Base-by-base conservation (phyloP, 30 jellyfish, hydroid and myxozoan species). In the Chrysaora quinquecirrha region DNA sequence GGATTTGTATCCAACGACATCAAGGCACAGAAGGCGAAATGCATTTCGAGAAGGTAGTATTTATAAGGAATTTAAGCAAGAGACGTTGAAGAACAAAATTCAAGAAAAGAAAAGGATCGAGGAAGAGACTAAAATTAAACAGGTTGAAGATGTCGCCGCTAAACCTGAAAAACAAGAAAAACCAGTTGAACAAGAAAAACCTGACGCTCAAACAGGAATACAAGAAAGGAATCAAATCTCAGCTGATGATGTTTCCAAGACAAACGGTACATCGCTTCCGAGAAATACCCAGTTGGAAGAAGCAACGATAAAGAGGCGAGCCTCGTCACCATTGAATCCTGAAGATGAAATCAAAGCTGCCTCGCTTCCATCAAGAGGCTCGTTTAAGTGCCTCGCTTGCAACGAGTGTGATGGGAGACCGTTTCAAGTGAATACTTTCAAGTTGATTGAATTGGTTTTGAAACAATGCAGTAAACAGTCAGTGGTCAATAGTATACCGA, bases 361-460 rank as follows among this genome's bases (percentile, higher is more conserved):
- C 67, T 35, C 10, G 78, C 32, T 31, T 10, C 29, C 68, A 52
- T 19, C 68, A 12, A 46, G 68, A 43, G 76, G n/a, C 1, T 27
- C 80, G 24, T n/a, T n/a, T n/a, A 9, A 20, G 0, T 79, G 90
- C 33, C 24, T 32, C 7, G 47, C 83, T 1, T 79, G 90, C 34
- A 68, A 64, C 21, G 4, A 4, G 22, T 27, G 73, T 23, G 64
- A 38, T 22, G 28, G 1, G 46, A 79, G 43, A 32, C 90, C 90
- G 54, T 24, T 27, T 20, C 83, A 65, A 48, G 83, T 79, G 48
- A 56, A 38, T 18, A 79, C 64, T 65, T 79, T 23, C 64, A 79
- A 65, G 58, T 34, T 62, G 73, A 79, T 79, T 71, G 78, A 34
- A 1, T 10, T 3, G 11, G 90, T 65, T 7, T 49, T 79, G 62